Conservation (phyloP, 2,797 vertebrate genomes). For the Tinamus major region DNA sequence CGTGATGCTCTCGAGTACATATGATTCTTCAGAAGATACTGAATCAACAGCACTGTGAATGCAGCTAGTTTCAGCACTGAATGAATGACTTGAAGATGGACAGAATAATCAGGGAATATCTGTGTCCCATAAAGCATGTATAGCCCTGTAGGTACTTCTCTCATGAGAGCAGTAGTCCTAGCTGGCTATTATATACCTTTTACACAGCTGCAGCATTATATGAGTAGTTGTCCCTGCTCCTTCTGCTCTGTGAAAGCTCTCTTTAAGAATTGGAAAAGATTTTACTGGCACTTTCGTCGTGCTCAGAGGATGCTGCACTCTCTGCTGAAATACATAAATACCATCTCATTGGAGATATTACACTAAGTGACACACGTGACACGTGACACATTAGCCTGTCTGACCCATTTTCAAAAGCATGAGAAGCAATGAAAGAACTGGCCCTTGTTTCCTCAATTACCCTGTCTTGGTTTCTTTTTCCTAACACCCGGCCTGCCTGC, state of each 20-base stretch:
- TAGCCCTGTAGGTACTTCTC: neutral
- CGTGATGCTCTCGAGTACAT: neutral
- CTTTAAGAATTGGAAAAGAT: neutral
- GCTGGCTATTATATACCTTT: neutral
- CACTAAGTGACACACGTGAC: neutral
- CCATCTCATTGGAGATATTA: rapidly evolving
- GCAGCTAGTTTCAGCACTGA: neutral
- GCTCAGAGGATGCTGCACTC: neutral
- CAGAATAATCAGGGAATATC: neutral
- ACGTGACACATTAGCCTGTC: neutral
- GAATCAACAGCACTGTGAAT: too few relatives aligned
- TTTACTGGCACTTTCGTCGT: neutral
- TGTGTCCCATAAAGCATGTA: neutral
- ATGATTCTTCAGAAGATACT: neutral
- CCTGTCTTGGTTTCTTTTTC: neutral
- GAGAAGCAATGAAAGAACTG: neutral
- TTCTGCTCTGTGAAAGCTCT: neutral
- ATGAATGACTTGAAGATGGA: neutral
- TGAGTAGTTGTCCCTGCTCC: neutral
- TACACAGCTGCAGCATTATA: neutral
- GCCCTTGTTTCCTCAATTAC: neutral
- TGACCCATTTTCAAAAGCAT: neutral
- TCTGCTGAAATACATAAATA: neutral
- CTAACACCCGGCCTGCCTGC: neutral
- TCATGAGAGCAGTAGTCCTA: neutral